Evolutionary conservation across 2,888 invertebrate genomes (phyloP).

Genomic region (Acanthosepion pharaonis): DNA sequence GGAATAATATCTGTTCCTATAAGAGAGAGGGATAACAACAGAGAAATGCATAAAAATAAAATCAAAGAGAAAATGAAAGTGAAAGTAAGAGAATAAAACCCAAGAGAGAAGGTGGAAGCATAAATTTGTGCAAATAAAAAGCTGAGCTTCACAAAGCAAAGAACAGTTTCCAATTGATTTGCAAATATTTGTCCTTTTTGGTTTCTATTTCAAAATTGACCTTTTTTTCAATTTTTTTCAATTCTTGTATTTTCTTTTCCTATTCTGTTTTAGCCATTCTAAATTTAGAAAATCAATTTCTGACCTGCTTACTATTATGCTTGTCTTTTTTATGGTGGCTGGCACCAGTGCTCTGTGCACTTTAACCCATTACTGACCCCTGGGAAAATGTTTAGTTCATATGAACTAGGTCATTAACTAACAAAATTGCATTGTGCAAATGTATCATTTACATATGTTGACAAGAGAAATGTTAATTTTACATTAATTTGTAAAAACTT

Average conservation of each 20-base stretch:
- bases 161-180: not conserved
- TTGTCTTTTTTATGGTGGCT: not conserved
- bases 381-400: not conserved
- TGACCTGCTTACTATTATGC: not conserved
- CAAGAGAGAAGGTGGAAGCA: not conserved
- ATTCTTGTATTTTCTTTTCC: not conserved
- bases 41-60: not conserved
- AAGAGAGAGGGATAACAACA: not conserved
- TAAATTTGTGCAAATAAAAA: not conserved
- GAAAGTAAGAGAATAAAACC: not conserved
- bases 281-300: slow-evolving; percentile 33
- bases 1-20: no score
- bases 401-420: not conserved
- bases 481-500: no score
- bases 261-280: slow-evolving; percentile 4
- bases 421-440: no score
- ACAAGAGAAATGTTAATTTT: no score
- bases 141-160: not conserved
- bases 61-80: not conserved
- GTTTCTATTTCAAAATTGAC: not conserved
- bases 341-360: not conserved
- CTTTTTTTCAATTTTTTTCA: not conserved
- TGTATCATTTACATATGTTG: no score
- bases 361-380: not conserved
- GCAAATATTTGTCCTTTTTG: slow-evolving; percentile 16